Conservation (phyloP, 2,797 vertebrate genomes). For the Notolepis coatsorum region DNA sequence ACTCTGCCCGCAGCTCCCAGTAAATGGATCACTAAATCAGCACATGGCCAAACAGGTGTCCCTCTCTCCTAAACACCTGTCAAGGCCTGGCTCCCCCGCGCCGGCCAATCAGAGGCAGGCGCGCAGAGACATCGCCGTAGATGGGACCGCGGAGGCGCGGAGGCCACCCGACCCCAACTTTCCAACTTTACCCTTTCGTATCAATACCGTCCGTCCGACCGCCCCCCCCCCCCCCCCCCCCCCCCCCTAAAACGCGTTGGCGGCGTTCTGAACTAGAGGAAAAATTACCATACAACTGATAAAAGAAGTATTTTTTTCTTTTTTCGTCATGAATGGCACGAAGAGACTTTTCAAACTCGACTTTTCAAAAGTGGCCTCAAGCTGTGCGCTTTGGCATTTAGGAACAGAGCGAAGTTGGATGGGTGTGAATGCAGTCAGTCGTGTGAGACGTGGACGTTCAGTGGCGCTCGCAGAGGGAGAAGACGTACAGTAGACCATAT, state of each 20-base stretch:
- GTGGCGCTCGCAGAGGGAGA: conserved; percentile 51
- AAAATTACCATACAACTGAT: conserved; percentile 11
- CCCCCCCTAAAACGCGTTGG: too few relatives aligned
- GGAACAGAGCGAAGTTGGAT: conserved; percentile 39
- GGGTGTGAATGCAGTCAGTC: conserved; percentile 50
- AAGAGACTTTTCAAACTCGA: conserved; percentile 34
- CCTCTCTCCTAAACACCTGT: conserved; percentile 79
- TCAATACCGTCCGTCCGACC: conserved; percentile 13
- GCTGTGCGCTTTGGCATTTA: conserved; percentile 33
- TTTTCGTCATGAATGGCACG: conserved; percentile 24
- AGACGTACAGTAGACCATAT: too few relatives aligned
- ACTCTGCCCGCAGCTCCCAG: conserved; percentile 73
- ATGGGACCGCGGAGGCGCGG: conserved; percentile 67
- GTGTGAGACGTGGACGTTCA: conserved; percentile 50
- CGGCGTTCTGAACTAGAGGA: conserved; percentile 32
- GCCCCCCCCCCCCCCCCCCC: neutral
- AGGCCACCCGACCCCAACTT: conserved; percentile 66
- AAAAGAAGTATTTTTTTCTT: conserved; percentile 16
- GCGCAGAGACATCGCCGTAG: conserved; percentile 68
- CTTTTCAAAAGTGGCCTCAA: conserved; percentile 33
- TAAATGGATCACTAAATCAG: conserved; percentile 85
- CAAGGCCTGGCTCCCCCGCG: conserved; percentile 62
- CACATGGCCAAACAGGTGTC: conserved; percentile 86
- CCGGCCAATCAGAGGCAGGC: conserved; percentile 71
- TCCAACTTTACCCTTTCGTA: conserved; percentile 47